phyloP scores from a whole-genome alignment of 2,113 vertebrate species.

The Tychaedon coryphoeus region DNA sequence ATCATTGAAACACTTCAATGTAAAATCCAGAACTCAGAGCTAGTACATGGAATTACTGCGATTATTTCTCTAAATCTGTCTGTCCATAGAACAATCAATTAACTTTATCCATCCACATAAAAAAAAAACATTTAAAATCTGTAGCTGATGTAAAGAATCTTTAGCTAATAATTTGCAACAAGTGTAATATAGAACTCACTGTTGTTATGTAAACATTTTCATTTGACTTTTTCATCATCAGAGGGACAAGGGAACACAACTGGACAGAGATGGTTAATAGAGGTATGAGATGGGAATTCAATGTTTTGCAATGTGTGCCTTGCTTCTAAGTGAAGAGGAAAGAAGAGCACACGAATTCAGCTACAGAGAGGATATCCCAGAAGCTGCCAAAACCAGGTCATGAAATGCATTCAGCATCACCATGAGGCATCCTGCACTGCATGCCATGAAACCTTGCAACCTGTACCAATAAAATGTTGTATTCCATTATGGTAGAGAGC shows the following conservation, averaged over 20 bases:
- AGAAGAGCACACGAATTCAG: constrained; percentile 13
- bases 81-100: constrained; percentile 8
- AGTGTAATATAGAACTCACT: background rate
- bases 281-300: background rate
- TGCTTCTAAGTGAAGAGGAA: constrained; percentile 16
- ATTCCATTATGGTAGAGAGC: background rate
- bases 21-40: constrained; percentile 35
- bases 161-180: background rate
- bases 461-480: background rate
- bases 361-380: background rate
- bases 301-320: constrained; percentile 3
- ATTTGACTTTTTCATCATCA: constrained; percentile 5
- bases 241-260: background rate
- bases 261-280: background rate
- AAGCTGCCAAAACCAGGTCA: constrained; percentile 34
- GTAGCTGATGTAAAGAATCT: background rate
- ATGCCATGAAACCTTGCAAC: constrained; percentile 32
- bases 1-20: background rate
- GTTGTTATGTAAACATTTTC: background rate
- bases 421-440: constrained; percentile 37
- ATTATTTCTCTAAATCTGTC: constrained; percentile 23
- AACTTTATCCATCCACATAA: background rate
- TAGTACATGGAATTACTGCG: background rate
- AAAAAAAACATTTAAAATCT: background rate
- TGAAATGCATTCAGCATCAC: constrained; percentile 45